phyloP scores from a whole-genome alignment of 2,113 vertebrate species.

The Hippoglossus stenolepis region DNA sequence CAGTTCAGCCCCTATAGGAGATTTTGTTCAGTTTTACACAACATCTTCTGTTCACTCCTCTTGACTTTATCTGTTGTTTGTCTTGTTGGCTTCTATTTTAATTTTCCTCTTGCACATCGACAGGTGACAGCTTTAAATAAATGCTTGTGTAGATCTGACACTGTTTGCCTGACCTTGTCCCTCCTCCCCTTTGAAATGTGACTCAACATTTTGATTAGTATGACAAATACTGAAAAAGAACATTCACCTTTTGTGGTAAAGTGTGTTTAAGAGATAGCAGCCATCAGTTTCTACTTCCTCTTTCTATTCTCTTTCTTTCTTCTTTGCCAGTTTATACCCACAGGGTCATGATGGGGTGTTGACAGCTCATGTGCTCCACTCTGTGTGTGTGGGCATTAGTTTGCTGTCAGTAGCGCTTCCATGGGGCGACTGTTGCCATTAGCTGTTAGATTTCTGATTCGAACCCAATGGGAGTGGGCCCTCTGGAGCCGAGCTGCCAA shows the following conservation, averaged over 20 bases:
- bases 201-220: constrained; percentile 33
- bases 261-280: constrained; percentile 43
- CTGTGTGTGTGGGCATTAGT: constrained; percentile 68
- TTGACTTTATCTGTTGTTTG: too few species aligned
- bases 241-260: constrained; percentile 23
- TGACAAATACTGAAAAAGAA: constrained; percentile 30
- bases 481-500: constrained; percentile 61
- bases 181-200: constrained; percentile 10
- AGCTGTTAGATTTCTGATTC: constrained; percentile 73
- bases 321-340: constrained; percentile 49
- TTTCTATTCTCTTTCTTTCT: neutral
- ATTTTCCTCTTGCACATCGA: neutral
- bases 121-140: neutral
- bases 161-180: neutral
- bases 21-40: too few species aligned
- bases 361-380: constrained; percentile 64
- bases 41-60: too few species aligned
- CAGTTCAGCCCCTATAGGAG: too few species aligned
- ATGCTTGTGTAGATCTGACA: neutral
- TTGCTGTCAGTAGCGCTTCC: constrained; percentile 59
- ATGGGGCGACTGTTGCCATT: constrained; percentile 68
- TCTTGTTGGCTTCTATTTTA: too few species aligned
- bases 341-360: constrained; percentile 65
- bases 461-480: constrained; percentile 66
- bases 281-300: constrained; percentile 45